phyloP scores from a whole-genome alignment of 2,888 invertebrate species.

The Oxystoma pomonae region DNA sequence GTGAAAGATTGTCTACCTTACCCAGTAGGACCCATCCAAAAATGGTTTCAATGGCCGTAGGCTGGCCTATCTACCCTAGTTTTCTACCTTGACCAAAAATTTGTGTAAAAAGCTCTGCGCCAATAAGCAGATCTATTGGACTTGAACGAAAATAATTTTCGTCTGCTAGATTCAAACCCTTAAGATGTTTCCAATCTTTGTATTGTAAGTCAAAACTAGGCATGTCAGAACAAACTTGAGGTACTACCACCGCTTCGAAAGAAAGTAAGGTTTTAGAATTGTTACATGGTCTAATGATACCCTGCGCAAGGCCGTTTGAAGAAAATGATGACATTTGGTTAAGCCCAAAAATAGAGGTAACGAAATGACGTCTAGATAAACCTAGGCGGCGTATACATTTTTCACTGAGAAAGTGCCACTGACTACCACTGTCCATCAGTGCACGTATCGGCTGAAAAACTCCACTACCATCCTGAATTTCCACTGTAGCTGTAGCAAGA shows the following conservation, averaged over 20 bases:
- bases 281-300: not conserved
- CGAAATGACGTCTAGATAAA: not conserved
- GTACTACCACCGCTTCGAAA: slow-evolving; percentile 4
- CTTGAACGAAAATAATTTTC: not conserved
- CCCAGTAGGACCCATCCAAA: slow-evolving; percentile 7
- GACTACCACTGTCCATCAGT: slow-evolving; percentile 1
- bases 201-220: not conserved
- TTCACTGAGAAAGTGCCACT: slow-evolving; percentile 5
- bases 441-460: slow-evolving; percentile 3
- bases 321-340: slow-evolving; percentile 6
- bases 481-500: slow-evolving; percentile 3
- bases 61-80: not conserved
- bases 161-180: slow-evolving; percentile 6
- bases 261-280: not conserved
- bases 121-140: not conserved
- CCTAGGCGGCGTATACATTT: slow-evolving; percentile 5
- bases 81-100: not conserved
- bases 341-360: slow-evolving; percentile 1
- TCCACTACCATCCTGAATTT: not conserved
- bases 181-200: not conserved
- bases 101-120: not conserved
- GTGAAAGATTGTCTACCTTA: not conserved
- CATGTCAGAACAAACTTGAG: slow-evolving; percentile 6
- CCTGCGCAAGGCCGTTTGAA: slow-evolving; percentile 5
- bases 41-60: slow-evolving; percentile 3